Conservation (phyloP, 2,113 vertebrate species). For the Phalacrocorax pelagicus region DNA sequence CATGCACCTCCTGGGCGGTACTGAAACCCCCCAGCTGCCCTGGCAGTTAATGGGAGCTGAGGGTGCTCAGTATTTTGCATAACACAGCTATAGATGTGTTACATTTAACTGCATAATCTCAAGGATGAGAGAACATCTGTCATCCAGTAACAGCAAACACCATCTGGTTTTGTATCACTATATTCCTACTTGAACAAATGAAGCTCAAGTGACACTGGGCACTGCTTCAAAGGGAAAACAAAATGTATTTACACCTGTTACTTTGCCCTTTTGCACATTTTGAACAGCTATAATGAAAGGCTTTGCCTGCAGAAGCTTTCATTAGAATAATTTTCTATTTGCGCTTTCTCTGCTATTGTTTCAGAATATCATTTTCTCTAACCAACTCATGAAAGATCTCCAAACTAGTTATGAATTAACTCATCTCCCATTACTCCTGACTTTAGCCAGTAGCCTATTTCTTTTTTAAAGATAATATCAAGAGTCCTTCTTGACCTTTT, state of each 20-base stretch:
- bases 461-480: not conserved
- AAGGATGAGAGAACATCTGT: slow-evolving; percentile 38
- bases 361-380: not conserved
- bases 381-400: not conserved
- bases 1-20: not conserved
- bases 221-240: not conserved
- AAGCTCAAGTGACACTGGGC: not conserved
- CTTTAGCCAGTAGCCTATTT: not conserved
- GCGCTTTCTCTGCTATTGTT: not conserved
- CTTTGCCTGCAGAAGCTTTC: not conserved
- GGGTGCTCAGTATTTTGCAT: not conserved
- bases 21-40: not conserved
- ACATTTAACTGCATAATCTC: not conserved
- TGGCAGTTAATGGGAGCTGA: not conserved
- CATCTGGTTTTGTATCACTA: slow-evolving; percentile 20
- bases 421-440: not conserved
- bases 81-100: not conserved
- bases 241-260: not conserved
- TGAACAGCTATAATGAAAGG: not conserved
- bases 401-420: not conserved
- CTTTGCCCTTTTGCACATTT: not conserved
- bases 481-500: not conserved
- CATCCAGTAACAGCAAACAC: slow-evolving; percentile 2
- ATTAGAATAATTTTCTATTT: not conserved
- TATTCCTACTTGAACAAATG: slow-evolving; percentile 23